Percentiles rank a stretch among this genome's conserved stretches.
phyloP scores from a whole-genome alignment of 2,797 vertebrate genomes.

The Hirundo rustica region DNA sequence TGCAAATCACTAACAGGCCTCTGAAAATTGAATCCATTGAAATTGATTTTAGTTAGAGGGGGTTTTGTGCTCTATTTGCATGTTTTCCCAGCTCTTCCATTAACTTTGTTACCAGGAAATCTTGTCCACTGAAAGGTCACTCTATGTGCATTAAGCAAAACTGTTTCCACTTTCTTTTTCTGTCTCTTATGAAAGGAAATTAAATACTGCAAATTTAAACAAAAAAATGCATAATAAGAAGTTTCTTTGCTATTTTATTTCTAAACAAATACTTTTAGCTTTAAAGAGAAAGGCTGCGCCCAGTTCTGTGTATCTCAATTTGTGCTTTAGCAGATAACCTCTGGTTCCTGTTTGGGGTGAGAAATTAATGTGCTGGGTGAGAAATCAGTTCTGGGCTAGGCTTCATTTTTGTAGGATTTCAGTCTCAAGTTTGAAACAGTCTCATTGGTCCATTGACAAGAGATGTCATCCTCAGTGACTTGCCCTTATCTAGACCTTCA shows the following conservation, averaged over 20 bases:
- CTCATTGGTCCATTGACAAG: background rate
- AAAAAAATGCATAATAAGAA: background rate
- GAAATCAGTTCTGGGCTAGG: background rate
- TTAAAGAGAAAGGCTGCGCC: background rate
- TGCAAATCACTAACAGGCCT: background rate
- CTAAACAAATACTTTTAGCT: background rate
- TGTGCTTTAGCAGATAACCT: background rate
- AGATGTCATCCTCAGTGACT: background rate
- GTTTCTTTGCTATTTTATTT: background rate
- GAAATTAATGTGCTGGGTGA: background rate
- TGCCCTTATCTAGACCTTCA: conserved; percentile 9
- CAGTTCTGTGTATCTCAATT: background rate
- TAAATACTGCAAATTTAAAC: background rate
- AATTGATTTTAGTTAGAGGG: conserved; percentile 47
- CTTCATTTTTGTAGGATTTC: background rate
- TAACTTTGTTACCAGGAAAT: background rate
- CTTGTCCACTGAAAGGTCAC: background rate
- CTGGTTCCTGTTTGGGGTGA: background rate
- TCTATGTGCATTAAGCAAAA: background rate
- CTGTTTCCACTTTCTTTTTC: background rate
- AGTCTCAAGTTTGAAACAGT: background rate
- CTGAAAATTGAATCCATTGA: conserved; percentile 11
- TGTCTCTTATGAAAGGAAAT: background rate
- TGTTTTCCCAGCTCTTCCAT: background rate
- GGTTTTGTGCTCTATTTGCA: background rate